Evolutionary conservation across 2,888 invertebrate genomes (phyloP).

Genomic region (Augochlorella aurata): DNA sequence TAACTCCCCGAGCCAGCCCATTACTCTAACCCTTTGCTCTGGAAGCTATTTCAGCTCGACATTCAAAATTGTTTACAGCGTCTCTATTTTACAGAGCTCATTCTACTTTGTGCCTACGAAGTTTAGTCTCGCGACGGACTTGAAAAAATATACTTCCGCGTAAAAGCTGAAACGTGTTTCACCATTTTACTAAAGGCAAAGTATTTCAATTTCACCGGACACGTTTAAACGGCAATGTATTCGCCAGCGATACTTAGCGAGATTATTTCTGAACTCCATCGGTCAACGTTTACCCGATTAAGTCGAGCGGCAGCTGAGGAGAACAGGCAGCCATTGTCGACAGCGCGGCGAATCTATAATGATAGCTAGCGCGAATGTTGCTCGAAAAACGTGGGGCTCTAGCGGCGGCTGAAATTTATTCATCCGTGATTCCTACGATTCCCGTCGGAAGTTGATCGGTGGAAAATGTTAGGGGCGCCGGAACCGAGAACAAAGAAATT

Average conservation of each 20-base stretch:
- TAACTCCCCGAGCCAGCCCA: not conserved
- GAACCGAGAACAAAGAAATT: constrained; percentile 55
- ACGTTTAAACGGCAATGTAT: no score
- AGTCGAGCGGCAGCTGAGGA: not conserved
- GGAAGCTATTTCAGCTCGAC: no score
- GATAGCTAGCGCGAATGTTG: constrained; percentile 9
- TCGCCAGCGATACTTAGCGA: no score
- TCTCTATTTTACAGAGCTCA: no score
- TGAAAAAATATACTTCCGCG: no score
- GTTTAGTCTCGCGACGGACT: no score
- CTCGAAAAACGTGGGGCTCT: not conserved
- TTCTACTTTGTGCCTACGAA: no score
- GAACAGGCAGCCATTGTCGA: not conserved
- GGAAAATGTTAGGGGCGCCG: not conserved
- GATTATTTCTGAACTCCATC: not conserved
- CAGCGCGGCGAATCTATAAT: not conserved
- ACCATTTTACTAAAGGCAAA: no score
- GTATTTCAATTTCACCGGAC: no score
- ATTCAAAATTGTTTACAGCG: no score
- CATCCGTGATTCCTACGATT: constrained; percentile 52
- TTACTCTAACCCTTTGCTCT: no score
- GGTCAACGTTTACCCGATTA: not conserved
- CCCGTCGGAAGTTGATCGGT: constrained; percentile 23
- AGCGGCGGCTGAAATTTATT: constrained; percentile 23
- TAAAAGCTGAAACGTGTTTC: no score